phyloP scores from a whole-genome alignment of 37 sponge, comb jelly and placozoan genomes.

The Halichondria panicea region DNA sequence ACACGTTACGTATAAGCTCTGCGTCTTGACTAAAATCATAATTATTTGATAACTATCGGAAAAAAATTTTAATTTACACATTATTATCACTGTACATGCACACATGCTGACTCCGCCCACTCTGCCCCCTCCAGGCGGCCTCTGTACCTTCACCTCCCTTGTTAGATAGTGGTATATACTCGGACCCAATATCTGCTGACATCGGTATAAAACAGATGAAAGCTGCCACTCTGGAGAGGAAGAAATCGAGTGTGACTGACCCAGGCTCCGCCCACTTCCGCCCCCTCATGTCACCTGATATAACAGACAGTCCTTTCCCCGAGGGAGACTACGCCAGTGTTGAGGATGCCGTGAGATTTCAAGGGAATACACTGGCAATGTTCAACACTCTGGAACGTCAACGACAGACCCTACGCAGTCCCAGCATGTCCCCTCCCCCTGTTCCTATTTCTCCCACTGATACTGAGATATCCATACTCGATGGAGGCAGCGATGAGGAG shows the following conservation, averaged over 20 bases:
- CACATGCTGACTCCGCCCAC: not conserved
- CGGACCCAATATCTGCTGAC: constrained; percentile 8
- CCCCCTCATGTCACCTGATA: constrained; percentile 9
- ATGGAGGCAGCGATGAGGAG: too few species aligned
- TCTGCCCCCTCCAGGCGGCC: not conserved
- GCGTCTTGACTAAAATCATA: not conserved
- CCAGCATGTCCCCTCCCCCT: constrained; percentile 27
- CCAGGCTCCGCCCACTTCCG: not conserved
- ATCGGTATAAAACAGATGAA: constrained; percentile 19
- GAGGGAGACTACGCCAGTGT: constrained; percentile 19
- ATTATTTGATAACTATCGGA: not conserved
- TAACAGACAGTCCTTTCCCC: not conserved
- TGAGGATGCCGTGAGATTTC: constrained; percentile 5
- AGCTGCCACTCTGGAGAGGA: not conserved
- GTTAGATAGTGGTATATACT: not conserved
- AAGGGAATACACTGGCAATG: not conserved
- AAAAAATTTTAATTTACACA: not conserved
- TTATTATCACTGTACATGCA: not conserved
- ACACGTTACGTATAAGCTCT: too few species aligned
- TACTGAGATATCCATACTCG: not conserved
- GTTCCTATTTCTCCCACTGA: not conserved
- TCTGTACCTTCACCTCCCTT: too few species aligned
- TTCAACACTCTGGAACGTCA: not conserved
- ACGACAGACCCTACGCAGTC: constrained; percentile 4
- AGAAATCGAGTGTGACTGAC: not conserved